phyloP scores from a whole-genome alignment of 2,888 invertebrate genomes.

The Euzetes globulus region DNA sequence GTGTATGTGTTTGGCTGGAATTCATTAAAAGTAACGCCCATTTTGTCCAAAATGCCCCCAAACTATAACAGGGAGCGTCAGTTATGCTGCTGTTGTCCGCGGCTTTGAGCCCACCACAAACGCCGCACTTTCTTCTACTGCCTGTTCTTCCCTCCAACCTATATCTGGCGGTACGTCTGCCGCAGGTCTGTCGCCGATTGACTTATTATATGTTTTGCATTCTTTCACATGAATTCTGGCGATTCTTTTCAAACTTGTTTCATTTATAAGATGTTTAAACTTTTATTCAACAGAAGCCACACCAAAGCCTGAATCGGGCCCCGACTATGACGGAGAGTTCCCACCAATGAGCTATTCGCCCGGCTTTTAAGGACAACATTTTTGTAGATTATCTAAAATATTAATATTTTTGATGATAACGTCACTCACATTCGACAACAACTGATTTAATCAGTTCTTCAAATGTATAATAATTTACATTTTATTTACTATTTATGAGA shows the following conservation, averaged over 20 bases:
- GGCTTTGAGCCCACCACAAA: slow-evolving; percentile 35
- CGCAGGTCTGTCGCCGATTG: slow-evolving; percentile 4
- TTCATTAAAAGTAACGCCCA: slow-evolving; percentile 2
- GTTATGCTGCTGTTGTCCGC: slow-evolving; percentile 41
- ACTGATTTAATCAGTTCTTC: slow-evolving; percentile 15
- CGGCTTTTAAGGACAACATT: not conserved
- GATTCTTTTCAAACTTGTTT: not conserved
- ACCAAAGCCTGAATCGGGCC: not conserved
- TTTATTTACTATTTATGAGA: slow-evolving; percentile 26
- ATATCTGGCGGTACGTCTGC: not conserved
- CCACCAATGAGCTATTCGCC: slow-evolving; percentile 24
- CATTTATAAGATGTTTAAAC: not conserved
- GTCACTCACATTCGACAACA: not conserved
- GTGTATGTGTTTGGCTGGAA: slow-evolving; percentile 12
- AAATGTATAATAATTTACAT: slow-evolving; percentile 23
- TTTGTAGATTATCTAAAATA: not conserved
- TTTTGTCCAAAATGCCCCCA: not conserved
- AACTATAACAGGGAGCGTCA: slow-evolving; percentile 37
- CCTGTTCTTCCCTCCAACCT: slow-evolving; percentile 6
- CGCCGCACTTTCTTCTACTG: not conserved
- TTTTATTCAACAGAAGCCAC: not conserved
- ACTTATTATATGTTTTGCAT: slow-evolving; percentile 1
- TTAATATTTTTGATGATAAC: not conserved
- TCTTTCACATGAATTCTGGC: slow-evolving; percentile 24
- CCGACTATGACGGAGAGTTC: slow-evolving; percentile 29